Evolutionary conservation across 2,888 invertebrate genomes (phyloP), one percentile per base, ranked within the genome.

Genomic region (Coleophora flavipennella): DNA sequence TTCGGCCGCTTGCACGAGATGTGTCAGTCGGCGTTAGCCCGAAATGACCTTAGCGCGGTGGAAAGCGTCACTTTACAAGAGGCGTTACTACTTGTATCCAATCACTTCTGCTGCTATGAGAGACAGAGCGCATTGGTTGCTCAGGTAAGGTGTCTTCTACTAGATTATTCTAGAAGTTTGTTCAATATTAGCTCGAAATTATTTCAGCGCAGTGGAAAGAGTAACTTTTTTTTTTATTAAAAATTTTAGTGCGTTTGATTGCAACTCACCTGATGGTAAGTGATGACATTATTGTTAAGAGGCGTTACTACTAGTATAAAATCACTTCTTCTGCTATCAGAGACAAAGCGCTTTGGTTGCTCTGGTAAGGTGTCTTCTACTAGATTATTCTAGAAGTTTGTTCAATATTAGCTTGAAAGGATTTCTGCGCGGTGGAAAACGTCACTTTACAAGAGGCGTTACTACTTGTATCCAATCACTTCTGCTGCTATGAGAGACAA

Each of bases 81-180:
- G 71, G 92, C 94, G 0, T 69, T 95, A 36, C 68, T 95, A 31
- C 84, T 95, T 6, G 92, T 95, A 49, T 93, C 94, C 40, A 97
- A 97, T 83, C 93, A 96, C 72, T 94, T 95, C 68, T 91, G 93
- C 67, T 93, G 96, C 74, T 96, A 93, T 67, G 91, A 92, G 56
- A 85, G 92, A 13, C 92, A 92, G 66, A 77, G 74, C 40, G 75
- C 77, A 13, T 62, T 84, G 1, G 84, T 85, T 2, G 79, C 75
- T 2, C 67, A 83, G 67, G 80, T 81, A 45, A 74, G 26, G 6
- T 20, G 20, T 20, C 20, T 20, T 3, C n/a, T n/a, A n/a, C n/a
- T n/a, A n/a, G n/a, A n/a, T n/a, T n/a, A n/a, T n/a, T n/a, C n/a
- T n/a, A n/a, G n/a, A n/a, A n/a, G n/a, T n/a, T n/a, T n/a, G n/a